Evolutionary conservation across 2,797 vertebrate species (phyloP).

Genomic region (Enteromius unitaeniatus): DNA sequence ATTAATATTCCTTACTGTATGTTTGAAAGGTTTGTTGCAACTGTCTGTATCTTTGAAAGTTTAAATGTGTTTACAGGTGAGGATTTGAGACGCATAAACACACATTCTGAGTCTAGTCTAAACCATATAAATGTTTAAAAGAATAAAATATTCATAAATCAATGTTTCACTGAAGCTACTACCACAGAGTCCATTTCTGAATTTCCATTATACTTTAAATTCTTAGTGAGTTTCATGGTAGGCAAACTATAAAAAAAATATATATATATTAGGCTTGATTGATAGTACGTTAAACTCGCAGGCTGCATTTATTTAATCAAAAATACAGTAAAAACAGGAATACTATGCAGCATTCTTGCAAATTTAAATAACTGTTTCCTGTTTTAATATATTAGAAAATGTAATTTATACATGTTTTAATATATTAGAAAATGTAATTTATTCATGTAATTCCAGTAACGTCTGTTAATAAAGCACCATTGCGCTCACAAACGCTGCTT

Average conservation of each 20-base stretch:
- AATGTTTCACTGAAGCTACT: neutral
- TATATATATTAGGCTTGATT: neutral
- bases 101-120: neutral
- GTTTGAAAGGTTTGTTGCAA: too few species aligned
- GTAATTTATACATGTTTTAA: neutral
- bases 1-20: neutral
- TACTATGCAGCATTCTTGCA: neutral
- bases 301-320: neutral
- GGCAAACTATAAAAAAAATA: neutral
- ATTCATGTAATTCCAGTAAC: neutral
- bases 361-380: neutral
- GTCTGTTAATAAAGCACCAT: too few species aligned
- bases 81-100: neutral
- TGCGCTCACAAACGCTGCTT: too few species aligned
- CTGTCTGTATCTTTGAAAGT: neutral
- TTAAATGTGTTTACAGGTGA: neutral
- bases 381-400: neutral
- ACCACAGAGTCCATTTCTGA: neutral
- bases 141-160: neutral
- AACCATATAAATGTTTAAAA: neutral
- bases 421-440: too few species aligned
- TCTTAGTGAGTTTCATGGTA: neutral
- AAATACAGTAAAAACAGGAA: neutral
- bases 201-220: neutral
- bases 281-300: neutral